Conservation (phyloP, 2,113 vertebrate genomes). For the Myiagra hebetior region DNA sequence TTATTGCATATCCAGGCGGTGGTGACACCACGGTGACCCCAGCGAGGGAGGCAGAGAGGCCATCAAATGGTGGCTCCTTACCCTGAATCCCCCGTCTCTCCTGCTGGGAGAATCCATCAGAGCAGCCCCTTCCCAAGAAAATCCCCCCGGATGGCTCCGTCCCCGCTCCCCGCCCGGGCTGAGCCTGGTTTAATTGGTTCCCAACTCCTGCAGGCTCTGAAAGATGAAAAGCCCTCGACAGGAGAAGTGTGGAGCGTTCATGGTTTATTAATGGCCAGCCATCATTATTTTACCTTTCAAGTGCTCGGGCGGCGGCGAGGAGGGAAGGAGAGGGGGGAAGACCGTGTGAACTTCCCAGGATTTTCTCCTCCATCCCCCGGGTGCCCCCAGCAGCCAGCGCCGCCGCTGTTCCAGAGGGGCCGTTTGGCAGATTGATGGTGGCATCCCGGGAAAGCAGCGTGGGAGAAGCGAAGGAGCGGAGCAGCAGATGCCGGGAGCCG, state of each 20-base stretch:
- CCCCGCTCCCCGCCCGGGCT: fast-evolving
- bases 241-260: constrained; percentile 14
- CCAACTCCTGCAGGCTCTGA: constrained; percentile 19
- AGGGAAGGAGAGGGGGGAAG: background rate
- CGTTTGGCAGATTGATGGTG: background rate
- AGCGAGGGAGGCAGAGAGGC: background rate
- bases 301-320: background rate
- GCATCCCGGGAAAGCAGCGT: background rate
- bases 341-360: fast-evolving
- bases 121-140: background rate
- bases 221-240: constrained; percentile 43
- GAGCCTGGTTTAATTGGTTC: constrained; percentile 26
- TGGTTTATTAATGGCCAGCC: constrained; percentile 55
- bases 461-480: background rate
- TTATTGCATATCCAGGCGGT: fast-evolving
- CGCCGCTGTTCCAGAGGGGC: fast-evolving
- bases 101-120: background rate
- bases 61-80: background rate
- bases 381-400: background rate
- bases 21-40: fast-evolving
- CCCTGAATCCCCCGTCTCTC: fast-evolving
- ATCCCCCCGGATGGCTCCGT: background rate
- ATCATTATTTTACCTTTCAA: constrained; percentile 49
- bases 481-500: background rate
- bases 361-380: background rate